Conservation (phyloP, 64 coral and sea anemone genomes). For the Montipora foliosa region DNA sequence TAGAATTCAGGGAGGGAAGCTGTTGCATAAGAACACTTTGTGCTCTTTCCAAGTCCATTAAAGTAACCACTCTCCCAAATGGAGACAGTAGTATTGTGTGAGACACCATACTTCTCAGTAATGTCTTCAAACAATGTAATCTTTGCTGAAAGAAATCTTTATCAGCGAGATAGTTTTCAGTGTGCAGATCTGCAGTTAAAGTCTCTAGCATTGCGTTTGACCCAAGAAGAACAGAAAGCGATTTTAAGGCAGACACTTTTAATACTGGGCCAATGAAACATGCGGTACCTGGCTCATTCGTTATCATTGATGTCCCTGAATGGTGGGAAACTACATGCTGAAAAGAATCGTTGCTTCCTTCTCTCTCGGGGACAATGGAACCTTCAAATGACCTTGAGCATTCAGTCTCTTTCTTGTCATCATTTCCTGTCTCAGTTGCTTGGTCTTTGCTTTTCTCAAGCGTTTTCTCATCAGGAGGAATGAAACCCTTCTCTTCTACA, state of each 20-base stretch:
- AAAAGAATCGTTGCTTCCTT: not conserved
- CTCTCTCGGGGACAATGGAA: not conserved
- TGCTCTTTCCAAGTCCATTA: slow-evolving; percentile 60
- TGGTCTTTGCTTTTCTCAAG: not conserved
- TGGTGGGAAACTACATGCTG: not conserved
- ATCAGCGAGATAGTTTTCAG: slow-evolving; percentile 35
- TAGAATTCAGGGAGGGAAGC: not conserved
- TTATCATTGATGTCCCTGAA: not conserved
- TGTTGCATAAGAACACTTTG: slow-evolving; percentile 56
- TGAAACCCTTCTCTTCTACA: not conserved
- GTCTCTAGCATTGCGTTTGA: slow-evolving; percentile 45
- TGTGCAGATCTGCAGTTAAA: slow-evolving; percentile 46
- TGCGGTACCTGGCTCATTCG: not conserved
- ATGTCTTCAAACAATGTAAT: slow-evolving; percentile 5
- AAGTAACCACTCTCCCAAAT: slow-evolving; percentile 25
- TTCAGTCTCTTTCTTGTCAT: not conserved
- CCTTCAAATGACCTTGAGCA: not conserved
- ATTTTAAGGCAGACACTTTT: slow-evolving; percentile 36
- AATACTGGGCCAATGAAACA: not conserved
- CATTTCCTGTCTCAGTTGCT: not conserved
- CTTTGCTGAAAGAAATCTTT: not conserved
- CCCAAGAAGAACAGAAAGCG: slow-evolving; percentile 34
- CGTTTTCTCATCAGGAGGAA: not conserved
- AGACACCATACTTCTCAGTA: slow-evolving; percentile 48
- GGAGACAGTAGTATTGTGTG: slow-evolving; percentile 53